Base-by-base conservation (phyloP, 2,888 invertebrate genomes). In the Lasioglossum calceatum region DNA sequence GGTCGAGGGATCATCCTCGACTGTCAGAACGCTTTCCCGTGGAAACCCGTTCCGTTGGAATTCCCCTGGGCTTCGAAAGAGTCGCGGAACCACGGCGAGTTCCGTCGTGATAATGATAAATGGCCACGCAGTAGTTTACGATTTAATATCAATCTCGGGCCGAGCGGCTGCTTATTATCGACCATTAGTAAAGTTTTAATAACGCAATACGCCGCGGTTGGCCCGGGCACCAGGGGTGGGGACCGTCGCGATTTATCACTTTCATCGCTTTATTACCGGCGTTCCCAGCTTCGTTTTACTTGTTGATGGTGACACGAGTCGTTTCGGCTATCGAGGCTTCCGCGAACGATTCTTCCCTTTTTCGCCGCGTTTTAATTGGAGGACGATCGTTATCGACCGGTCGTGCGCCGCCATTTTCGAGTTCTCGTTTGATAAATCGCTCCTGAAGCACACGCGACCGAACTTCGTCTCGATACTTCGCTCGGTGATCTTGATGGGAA, bases 111-210 rank as follows among this genome's bases (percentile, higher is more conserved):
- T 92, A 93, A 92, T 93, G 93, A 93, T 93, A 92, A 92, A 93
- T 92, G 92, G 87, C 89, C 87, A 89, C 85, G 85, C 90, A 87
- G 89, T 90, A 92, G 89, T 90, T 91, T 89, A 92, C 92, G 91
- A 93, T 93, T 93, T 93, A 93, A 93, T 93, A 93, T 93, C 93
- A 93, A 93, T 93, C 92, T 89, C 87, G 87, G 88, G 88, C 89
- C 84, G 88, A 88, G 88, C 87, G 92, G 90, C 90, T 91, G 91
- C 93, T 93, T 93, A 94, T 94, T 94, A 94, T 91, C 91, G 92
- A 89, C 92, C 92, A 94, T 94, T 93, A 93, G 93, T 90, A 91
- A 93, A 94, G 92, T 94, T 94, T 94, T 94, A 93, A 94, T 94
- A 93, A 93, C 92, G 91, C 90, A 87, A 90, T 90, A 92, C 89